These are phyloP conservation scores for Lycophotia porphyrea DNA, from an alignment of 2,888 invertebrate species.

Conservation along the genomic window DNA sequence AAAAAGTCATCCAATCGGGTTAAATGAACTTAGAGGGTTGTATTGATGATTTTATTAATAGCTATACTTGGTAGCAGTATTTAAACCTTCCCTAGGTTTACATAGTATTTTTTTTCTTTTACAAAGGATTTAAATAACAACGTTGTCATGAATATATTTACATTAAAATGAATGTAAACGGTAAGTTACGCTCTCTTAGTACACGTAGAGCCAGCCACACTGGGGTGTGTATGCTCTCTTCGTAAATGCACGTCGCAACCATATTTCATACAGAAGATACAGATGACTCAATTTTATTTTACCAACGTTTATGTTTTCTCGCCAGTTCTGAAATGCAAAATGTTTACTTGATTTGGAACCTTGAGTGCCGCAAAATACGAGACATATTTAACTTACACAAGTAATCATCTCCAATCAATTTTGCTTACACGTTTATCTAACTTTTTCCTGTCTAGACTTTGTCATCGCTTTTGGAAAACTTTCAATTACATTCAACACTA, in stretches of 20 bases:
- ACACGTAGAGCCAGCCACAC: slow-evolving; percentile 38
- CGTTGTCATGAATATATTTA: not conserved
- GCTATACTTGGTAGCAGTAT: not conserved
- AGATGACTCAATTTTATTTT: slow-evolving; percentile 55
- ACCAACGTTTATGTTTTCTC: slow-evolving; percentile 34
- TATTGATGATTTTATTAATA: too few species aligned
- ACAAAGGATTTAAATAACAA: not conserved
- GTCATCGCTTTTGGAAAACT: slow-evolving; percentile 14
- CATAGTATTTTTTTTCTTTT: not conserved
- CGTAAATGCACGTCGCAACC: slow-evolving; percentile 43
- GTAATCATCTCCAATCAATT: slow-evolving; percentile 2
- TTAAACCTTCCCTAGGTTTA: not conserved
- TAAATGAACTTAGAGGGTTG: too few species aligned
- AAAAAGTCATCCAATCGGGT: too few species aligned
- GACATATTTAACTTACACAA: not conserved
- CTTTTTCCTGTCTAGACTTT: slow-evolving; percentile 31
- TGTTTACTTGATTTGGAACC: not conserved
- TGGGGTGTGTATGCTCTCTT: slow-evolving; percentile 22
- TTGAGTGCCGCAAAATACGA: not conserved
- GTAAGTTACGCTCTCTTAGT: slow-evolving; percentile 8
- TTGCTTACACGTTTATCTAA: not conserved
- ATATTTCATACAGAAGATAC: slow-evolving; percentile 47
- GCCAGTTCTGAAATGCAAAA: slow-evolving; percentile 24
- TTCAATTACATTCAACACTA: slow-evolving; percentile 16
- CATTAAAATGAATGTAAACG: slow-evolving; percentile 6